Evolutionary conservation across 2,113 vertebrate species (phyloP), one percentile per base, ranked within the genome.

Genomic region (Megaptera novaeangliae): DNA sequence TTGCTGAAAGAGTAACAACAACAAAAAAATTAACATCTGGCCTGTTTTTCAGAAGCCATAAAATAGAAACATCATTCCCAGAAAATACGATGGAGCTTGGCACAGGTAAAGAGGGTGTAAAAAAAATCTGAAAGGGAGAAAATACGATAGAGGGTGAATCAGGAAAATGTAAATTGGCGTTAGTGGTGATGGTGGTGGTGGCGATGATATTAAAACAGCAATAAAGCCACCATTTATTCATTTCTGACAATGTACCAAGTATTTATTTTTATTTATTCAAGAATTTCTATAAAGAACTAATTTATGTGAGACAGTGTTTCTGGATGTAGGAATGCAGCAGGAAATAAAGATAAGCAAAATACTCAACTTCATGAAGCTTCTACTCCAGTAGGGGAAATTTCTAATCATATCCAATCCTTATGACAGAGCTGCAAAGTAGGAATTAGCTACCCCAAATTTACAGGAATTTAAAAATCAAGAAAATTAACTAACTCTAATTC

Each of bases 21-120:
- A n/a, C 27, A 75, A 94, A 13, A 55, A 86, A 94, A 27, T 34
- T 83, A 97, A 95, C 83, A 97, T 90, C 95, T 97, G 94, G 75
- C n/a, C 61, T 88, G 55, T 27, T 97, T 95, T 96, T 84, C 71
- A 27, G 17, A 93, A 94, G n/a, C 46, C 55, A 87, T 81, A 71
- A 97, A 96, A 96, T 59, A n/a, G 44, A 96, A 97, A 44, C 64
- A 92, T 94, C 64, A 71, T 97, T 97, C 93, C 44, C 8, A 57
- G 72, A 85, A 95, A 95, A 95, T 88, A 72, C 59, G 25, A 95
- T 83, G 55, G 63, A 46, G 31, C 15, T 85, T 95, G 63, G 29
- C 34, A 95, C 34, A 95, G 39, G 78, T 94, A 78, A 59, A 72
- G 5, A 85, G 5, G 71, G 27, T 77, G 1, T 36, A 20, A 86